phyloP scores from a whole-genome alignment of 2,113 vertebrate genomes.

The Melospiza melodia region DNA sequence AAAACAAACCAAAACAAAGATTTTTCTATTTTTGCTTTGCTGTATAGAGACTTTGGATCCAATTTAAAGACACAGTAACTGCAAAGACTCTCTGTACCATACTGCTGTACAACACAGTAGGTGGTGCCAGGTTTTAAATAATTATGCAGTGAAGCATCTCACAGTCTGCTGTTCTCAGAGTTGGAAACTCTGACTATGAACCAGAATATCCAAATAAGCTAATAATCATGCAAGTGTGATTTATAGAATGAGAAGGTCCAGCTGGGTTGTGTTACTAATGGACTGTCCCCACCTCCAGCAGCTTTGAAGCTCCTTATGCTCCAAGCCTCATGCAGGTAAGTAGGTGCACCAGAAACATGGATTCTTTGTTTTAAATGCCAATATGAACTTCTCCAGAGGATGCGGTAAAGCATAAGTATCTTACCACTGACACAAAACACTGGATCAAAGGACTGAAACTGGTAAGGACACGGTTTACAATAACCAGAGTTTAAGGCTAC shows the following conservation, averaged over 20 bases:
- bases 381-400: background rate
- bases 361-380: background rate
- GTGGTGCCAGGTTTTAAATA: background rate
- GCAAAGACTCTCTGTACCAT: background rate
- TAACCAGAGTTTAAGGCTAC: background rate
- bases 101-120: background rate
- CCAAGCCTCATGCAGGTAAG: background rate
- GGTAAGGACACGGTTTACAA: background rate
- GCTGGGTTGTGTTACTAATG: background rate
- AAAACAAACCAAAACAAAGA: background rate
- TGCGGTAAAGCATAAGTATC: background rate
- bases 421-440: background rate
- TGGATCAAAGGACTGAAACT: background rate
- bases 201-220: background rate
- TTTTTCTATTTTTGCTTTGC: background rate
- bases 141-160: background rate
- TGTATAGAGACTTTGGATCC: background rate
- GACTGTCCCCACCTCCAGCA: background rate
- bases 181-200: constrained; percentile 28
- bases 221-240: background rate
- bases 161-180: background rate
- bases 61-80: background rate
- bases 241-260: background rate
- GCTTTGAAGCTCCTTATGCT: background rate
- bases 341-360: background rate